Base-by-base conservation (phyloP, 1,140 invertebrate species). In the Drosophila mojavensis region DNA sequence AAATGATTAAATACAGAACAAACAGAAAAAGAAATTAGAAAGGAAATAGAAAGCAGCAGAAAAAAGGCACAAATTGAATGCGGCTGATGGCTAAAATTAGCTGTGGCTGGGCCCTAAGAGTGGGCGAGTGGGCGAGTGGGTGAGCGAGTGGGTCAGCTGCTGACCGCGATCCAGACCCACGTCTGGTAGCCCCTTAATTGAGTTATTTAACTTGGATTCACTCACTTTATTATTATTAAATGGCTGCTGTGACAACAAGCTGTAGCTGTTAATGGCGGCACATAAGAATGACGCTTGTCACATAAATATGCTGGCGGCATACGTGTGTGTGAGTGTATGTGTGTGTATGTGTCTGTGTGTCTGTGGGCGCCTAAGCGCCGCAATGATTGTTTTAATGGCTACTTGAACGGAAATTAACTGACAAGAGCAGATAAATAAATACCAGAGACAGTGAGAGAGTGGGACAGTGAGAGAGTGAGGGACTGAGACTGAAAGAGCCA, bases 351-450 rank as follows among this genome's bases (percentile, higher is more conserved):
- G 43, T 51, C 47, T 55, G 36, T 51, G 24, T 61, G 51, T 66
- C 50, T 78, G 73, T 70, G 78, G 41, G 60, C 36, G 75, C 51
- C 85, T 89, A 88, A 90, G 81, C 84, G 84, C 53, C 70, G 74
- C 76, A 77, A 78, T 90, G 84, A 88, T 88, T 88, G 84, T 88
- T 88, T 88, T 88, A 88, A 88, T 90, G 84, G 84, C 84, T 80
- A 88, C 84, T 88, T 88, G 84, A 88, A 88, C 84, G 80, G 84
- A 88, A 88, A 88, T 88, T 88, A 88, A 88, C 84, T 88, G 84
- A 89, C 84, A 90, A 79, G 74, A 62, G 75, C 84, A 89, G 85
- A 89, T 89, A 81, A 89, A 89, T 78, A 82, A 81, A 82, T 62
- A 72, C 64, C 70, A 79, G 36, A 63, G 68, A 55, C 4, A 28